Base-by-base conservation (phyloP, 1,140 invertebrate species). In the Aradophagus sp. region DNA sequence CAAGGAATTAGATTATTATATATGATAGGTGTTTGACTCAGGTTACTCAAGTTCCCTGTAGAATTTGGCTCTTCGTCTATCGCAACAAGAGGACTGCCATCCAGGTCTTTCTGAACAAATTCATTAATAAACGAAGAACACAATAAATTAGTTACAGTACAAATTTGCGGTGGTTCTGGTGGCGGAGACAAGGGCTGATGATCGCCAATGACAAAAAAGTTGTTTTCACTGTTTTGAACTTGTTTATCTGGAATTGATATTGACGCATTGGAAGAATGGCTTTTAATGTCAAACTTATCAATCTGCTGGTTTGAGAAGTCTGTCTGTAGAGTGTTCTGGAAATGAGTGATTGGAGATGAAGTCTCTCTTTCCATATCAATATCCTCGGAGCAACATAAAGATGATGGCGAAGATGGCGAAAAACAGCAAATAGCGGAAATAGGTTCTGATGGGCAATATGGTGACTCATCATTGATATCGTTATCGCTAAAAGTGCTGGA, bases 31-130 rank as follows among this genome's bases (percentile, higher is more conserved):
- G n/a, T n/a, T n/a, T n/a, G n/a, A n/a, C n/a, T n/a, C n/a, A n/a
- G n/a, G n/a, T n/a, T n/a, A n/a, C n/a, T n/a, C n/a, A n/a, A n/a
- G n/a, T n/a, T n/a, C n/a, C n/a, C n/a, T n/a, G n/a, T n/a, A n/a
- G n/a, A n/a, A n/a, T n/a, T n/a, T 29, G 10, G 11, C 11, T 79
- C 75, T 5, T 71, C 41, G 0, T 77, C 74, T n/a, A 63, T 74
- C 0, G 53, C 6, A 1, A 77, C 73, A 10, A 75, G 13, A 5
- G 77, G 77, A 69, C 76, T 76, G 5, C 74, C 73, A 39, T 79
- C 68, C 4, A 75, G 38, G 48, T 82, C 76, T 0, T 52, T 79
- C 14, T 83, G 77, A 6, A 52, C 36, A n/a, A 77, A 38, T 50
- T 80, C 75, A 14, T 77, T 59, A 6, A 74, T 16, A n/a, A 66